Evolutionary conservation across 1,140 invertebrate genomes (phyloP), one percentile per base, ranked within the genome.

Genomic region (Aphaenogaster floridana): DNA sequence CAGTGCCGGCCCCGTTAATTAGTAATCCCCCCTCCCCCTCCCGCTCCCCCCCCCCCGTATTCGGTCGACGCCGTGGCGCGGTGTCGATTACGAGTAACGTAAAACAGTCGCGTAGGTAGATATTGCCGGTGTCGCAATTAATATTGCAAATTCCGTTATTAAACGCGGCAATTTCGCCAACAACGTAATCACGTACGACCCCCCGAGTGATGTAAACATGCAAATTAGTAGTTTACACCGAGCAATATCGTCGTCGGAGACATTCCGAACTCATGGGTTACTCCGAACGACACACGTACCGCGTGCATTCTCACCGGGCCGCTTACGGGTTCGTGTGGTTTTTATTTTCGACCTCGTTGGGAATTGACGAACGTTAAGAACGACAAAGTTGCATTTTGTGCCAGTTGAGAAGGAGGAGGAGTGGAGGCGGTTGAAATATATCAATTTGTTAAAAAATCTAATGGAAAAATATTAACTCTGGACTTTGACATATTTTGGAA

Each of bases 71-170:
- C 52, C 7, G 13, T 28, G 28, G 48, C 34, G 78, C 63, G 34
- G 13, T 39, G 78, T 48, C 52, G 63, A 80, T 84, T 84, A 61
- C 57, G 54, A 84, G 45, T 84, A 84, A 84, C 45, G 57, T 63
- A 84, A 84, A 76, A 76, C 28, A 61, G 66, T 74, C 68, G 42
- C 11, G 68, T 61, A 39, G 52, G 28, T 17, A 15, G 21, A 39
- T 50, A 76, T 63, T 21, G 42, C 69, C 48, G 34, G 63, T 39
- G 45, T 84, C 34, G 45, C 52, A 61, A 84, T 84, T 84, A 84
- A 84, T 84, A 84, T 84, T 76, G 80, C 72, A 84, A 74, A 84
- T 84, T 74, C 45, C 42, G 52, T 84, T 74, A 74, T 84, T 59
- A 74, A 83, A 74, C 52, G 52, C 17, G 17, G 39, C 52, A 59